Base-by-base conservation (phyloP, 2,888 invertebrate genomes). In the Cerceris ruficornis region DNA sequence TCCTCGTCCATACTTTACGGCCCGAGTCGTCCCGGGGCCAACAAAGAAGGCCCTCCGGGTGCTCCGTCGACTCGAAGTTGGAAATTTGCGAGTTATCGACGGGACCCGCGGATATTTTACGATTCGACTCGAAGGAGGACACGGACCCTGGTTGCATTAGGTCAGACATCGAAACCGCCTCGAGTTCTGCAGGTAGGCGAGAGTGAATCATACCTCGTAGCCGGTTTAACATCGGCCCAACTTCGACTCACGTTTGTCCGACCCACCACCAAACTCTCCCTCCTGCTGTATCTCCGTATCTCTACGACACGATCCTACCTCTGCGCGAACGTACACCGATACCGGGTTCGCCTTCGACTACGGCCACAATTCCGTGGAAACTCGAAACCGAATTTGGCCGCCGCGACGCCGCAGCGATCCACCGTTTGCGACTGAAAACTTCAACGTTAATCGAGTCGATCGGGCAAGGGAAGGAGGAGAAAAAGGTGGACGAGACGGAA, bases 121-220 rank as follows among this genome's bases (percentile, higher is more conserved):
- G 71, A 71, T 60, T 39, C 41, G 68, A 8, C 14, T 28, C 13
- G 42, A 79, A 80, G 67, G 77, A 73, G 76, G 60, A 83, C 59
- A 75, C 71, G 72, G 72, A 72, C 70, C 75, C 75, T 73, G 28
- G 76, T 78, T 77, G 82, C 75, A 73, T 80, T 75, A 68, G 80
- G 76, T 83, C 76, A 75, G 61, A 72, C 70, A 59, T 77, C 78
- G 85, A 80, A 86, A 81, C 72, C 62, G 69, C 59, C 52, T 61
- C 70, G 68, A 81, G 80, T 82, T 55, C 43, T 69, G 77, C 87
- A 88, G 88, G 88, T 88, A 88, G 89, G 87, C 85, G 87, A 84
- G 84, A 72, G 78, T 88, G 88, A 88, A 85, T 88, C 89, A 88
- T 86, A 86, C 86, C 77, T 75, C 28, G 84, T 46, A 67, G 67